A percentile compares a stretch with the other conserved stretches of the same genome.
Conservation (phyloP, 2,797 vertebrate genomes). For the Myotis myotis region DNA sequence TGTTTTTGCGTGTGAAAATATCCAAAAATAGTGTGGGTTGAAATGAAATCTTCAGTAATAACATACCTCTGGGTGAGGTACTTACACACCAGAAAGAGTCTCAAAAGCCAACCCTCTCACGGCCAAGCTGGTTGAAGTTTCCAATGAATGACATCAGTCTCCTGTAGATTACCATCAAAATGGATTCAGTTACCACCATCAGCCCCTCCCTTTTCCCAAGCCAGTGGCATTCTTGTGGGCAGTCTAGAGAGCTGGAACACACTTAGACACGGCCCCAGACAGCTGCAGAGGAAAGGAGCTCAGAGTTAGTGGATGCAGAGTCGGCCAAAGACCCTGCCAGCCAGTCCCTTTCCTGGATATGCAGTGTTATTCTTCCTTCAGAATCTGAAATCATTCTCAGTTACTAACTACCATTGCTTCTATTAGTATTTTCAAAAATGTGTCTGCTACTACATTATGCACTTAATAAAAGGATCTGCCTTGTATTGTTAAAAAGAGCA, state of each 20-base stretch:
- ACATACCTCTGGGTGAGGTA: neutral
- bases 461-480: neutral
- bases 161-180: conserved; percentile 84
- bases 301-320: neutral
- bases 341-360: neutral
- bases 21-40: neutral
- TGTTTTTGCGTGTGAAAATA: neutral
- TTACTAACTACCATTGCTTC: neutral
- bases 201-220: conserved; percentile 83
- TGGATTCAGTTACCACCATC: conserved; percentile 81
- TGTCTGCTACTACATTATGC: neutral
- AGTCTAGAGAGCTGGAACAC: conserved; percentile 79
- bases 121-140: conserved; percentile 86
- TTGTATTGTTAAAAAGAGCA: neutral
- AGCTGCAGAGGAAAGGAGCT: conserved; percentile 78
- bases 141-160: conserved; percentile 84
- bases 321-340: neutral
- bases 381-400: neutral
- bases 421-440: neutral
- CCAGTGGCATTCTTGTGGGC: conserved; percentile 78
- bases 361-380: neutral
- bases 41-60: neutral
- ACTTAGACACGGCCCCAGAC: conserved; percentile 80
- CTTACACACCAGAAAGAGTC: neutral
- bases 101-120: conserved; percentile 86